These are phyloP conservation scores for Sisor rabdophorus DNA, from an alignment of 2,113 vertebrate species.

Conservation along the genomic window DNA sequence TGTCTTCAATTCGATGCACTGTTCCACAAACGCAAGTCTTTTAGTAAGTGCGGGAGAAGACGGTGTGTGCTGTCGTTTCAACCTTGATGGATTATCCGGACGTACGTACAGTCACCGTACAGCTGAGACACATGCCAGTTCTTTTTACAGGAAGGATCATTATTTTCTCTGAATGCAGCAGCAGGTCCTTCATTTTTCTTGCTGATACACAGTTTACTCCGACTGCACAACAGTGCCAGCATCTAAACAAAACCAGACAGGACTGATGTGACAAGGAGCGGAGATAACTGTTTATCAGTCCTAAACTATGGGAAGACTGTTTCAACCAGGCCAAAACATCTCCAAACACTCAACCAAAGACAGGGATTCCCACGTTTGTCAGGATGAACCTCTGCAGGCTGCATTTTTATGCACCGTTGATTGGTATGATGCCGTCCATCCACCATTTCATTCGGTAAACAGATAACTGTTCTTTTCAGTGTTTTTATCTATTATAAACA, in stretches of 20 bases:
- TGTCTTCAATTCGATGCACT: neutral
- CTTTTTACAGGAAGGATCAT: conserved; percentile 57
- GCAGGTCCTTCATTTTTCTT: conserved; percentile 58
- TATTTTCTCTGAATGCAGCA: conserved; percentile 49
- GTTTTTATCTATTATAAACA: conserved; percentile 7
- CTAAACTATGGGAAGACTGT: conserved; percentile 61
- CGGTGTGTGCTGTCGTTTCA: neutral
- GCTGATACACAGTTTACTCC: conserved; percentile 61
- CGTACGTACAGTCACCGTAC: neutral
- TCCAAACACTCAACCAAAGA: conserved; percentile 32
- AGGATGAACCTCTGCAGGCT: conserved; percentile 40
- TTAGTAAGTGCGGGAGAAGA: conserved; percentile 11
- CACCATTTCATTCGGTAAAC: neutral
- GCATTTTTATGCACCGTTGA: conserved; percentile 26
- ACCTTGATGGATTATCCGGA: conserved; percentile 26
- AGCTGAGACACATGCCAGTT: conserved; percentile 35
- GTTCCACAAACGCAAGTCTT: conserved; percentile 13
- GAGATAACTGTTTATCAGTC: conserved; percentile 69
- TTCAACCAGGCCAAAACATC: conserved; percentile 50
- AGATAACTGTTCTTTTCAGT: conserved; percentile 60
- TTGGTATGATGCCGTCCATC: conserved; percentile 19
- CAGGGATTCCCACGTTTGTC: conserved; percentile 45
- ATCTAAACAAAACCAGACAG: conserved; percentile 70
- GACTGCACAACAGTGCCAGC: conserved; percentile 56
- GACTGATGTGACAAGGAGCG: conserved; percentile 67